phyloP scores from a whole-genome alignment of 2,888 invertebrate genomes.

The Agrotis exclamationis region DNA sequence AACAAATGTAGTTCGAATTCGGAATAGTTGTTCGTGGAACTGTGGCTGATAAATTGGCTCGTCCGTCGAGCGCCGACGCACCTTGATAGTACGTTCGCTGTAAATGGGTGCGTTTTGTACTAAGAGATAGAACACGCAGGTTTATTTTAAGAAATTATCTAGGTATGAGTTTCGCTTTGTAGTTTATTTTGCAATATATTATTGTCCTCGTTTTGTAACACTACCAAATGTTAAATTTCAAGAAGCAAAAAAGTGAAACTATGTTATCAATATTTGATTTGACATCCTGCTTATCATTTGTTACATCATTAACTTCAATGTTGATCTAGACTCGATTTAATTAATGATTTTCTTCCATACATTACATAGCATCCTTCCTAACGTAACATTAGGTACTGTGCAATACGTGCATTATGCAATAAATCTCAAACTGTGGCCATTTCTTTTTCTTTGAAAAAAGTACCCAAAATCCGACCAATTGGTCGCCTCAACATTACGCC shows the following conservation, averaged over 20 bases:
- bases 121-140: slow-evolving; percentile 54
- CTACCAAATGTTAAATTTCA: background rate
- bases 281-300: slow-evolving; percentile 16
- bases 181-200: slow-evolving; percentile 18
- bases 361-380: too few relatives aligned
- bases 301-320: slow-evolving; percentile 13
- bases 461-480: too few relatives aligned
- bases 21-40: slow-evolving; percentile 76
- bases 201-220: background rate
- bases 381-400: background rate
- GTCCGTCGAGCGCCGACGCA: slow-evolving; percentile 67
- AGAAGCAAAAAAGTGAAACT: background rate
- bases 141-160: slow-evolving; percentile 26
- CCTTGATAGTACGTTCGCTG: slow-evolving; percentile 56
- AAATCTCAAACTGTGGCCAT: too few relatives aligned
- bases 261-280: slow-evolving; percentile 18
- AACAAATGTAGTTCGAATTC: slow-evolving; percentile 74
- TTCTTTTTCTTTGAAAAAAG: too few relatives aligned
- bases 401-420: too few relatives aligned
- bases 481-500: too few relatives aligned
- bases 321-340: slow-evolving; percentile 2
- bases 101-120: slow-evolving; percentile 55
- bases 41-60: slow-evolving; percentile 77
- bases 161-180: slow-evolving; percentile 2
- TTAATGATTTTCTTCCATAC: background rate